These are phyloP conservation scores for Magallana angulata DNA, from an alignment of 1,140 invertebrate species.

Conservation along the genomic window DNA sequence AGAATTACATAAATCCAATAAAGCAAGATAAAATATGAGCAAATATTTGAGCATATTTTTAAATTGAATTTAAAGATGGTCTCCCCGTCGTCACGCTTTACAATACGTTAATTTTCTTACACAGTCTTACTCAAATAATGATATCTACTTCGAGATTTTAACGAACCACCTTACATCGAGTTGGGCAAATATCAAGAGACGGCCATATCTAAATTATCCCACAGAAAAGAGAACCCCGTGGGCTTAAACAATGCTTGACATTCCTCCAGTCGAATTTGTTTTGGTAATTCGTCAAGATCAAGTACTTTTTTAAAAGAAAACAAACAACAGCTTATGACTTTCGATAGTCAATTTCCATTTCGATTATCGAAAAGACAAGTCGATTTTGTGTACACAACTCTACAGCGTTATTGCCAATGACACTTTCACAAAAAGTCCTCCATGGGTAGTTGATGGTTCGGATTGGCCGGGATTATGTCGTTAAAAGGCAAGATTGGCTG, in stretches of 20 bases:
- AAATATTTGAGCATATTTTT: not conserved
- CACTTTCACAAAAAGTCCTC: not conserved
- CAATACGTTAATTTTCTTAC: not conserved
- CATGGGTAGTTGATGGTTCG: not conserved
- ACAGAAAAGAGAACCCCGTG: not conserved
- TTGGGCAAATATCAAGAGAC: not conserved
- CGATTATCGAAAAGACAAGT: constrained; percentile 34
- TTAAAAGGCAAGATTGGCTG: not conserved
- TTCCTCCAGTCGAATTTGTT: not conserved
- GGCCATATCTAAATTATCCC: not conserved
- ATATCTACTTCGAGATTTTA: not conserved
- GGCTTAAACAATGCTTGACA: not conserved
- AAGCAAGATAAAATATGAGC: not conserved
- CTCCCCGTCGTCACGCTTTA: not conserved
- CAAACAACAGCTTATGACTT: constrained; percentile 16
- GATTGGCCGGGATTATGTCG: not conserved
- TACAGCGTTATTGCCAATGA: not conserved
- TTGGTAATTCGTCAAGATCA: constrained; percentile 4
- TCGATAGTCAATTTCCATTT: constrained; percentile 34
- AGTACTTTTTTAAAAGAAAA: constrained; percentile 21
- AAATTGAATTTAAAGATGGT: not conserved
- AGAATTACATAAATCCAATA: no score
- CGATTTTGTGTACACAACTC: constrained; percentile 12
- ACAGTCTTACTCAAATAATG: not conserved
- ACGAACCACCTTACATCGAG: not conserved